These are phyloP conservation scores for Horisme vitalbata DNA, from an alignment of 2,888 invertebrate genomes.

Conservation along the genomic window DNA sequence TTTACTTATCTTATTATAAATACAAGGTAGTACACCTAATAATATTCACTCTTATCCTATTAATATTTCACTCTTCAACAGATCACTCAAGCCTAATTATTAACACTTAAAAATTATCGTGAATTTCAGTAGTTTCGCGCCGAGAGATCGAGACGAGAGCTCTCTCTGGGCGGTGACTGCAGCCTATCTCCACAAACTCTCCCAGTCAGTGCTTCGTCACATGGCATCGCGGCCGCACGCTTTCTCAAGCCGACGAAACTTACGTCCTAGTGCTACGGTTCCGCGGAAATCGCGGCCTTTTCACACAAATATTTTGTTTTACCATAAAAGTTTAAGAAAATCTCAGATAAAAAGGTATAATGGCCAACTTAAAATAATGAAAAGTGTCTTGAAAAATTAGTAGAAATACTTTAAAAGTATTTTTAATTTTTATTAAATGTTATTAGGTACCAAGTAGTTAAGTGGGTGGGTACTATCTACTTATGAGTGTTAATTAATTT, in stretches of 20 bases:
- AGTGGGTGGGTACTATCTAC: no score
- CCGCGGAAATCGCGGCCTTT: constrained; percentile 34
- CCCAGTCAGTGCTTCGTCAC: constrained; percentile 52
- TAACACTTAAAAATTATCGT: not conserved
- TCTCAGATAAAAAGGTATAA: constrained; percentile 4
- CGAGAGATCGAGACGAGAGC: constrained; percentile 15
- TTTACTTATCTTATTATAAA: no score
- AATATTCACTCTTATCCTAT: no score
- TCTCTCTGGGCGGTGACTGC: constrained; percentile 8
- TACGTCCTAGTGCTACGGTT: constrained; percentile 44
- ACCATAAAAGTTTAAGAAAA: not conserved
- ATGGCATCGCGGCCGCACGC: constrained; percentile 52
- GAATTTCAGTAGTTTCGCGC: constrained; percentile 14
- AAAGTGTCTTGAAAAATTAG: not conserved
- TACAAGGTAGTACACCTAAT: no score
- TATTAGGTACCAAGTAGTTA: no score
- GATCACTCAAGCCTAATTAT: no score
- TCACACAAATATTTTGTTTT: not conserved
- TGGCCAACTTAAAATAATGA: not conserved
- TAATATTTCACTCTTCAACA: no score
- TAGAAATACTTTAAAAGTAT: no score
- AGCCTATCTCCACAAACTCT: no score
- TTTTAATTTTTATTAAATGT: no score
- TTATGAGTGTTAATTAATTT: constrained; percentile 12
- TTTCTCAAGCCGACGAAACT: constrained; percentile 24